These are phyloP conservation scores for Ctenochaetus hawaiiensis DNA, from an alignment of 2,797 vertebrate genomes.

Conservation along the genomic window DNA sequence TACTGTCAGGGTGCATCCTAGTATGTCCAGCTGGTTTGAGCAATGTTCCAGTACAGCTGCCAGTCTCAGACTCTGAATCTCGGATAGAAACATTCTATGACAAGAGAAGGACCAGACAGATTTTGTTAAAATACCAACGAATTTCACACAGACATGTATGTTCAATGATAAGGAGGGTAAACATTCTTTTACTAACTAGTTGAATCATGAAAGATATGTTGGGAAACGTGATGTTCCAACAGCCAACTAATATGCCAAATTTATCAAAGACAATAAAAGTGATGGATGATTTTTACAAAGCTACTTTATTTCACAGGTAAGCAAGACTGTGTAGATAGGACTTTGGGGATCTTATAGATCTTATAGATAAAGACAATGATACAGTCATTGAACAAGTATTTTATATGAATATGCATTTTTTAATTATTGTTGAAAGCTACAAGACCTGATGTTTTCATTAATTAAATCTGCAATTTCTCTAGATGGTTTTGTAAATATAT, in stretches of 20 bases:
- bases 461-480: too few relatives aligned
- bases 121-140: background rate
- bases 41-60: constrained; percentile 65
- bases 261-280: background rate
- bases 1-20: constrained; percentile 45
- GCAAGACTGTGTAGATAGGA: too few relatives aligned
- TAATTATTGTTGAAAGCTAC: too few relatives aligned
- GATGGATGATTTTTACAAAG: too few relatives aligned
- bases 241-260: background rate
- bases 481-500: too few relatives aligned
- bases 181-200: background rate
- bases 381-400: too few relatives aligned
- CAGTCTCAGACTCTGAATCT: constrained; percentile 55
- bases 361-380: too few relatives aligned
- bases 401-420: too few relatives aligned
- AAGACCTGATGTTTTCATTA: too few relatives aligned
- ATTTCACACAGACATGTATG: background rate
- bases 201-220: background rate
- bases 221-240: background rate
- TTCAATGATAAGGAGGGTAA: background rate
- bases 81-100: constrained; percentile 64
- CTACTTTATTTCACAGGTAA: too few relatives aligned
- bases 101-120: background rate
- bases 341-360: too few relatives aligned
- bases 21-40: constrained; percentile 56